Percentiles rank a stretch among this genome's conserved stretches.
These are phyloP conservation scores for Lipophrys pholis DNA, from an alignment of 2,113 vertebrate species.

Conservation along the genomic window DNA sequence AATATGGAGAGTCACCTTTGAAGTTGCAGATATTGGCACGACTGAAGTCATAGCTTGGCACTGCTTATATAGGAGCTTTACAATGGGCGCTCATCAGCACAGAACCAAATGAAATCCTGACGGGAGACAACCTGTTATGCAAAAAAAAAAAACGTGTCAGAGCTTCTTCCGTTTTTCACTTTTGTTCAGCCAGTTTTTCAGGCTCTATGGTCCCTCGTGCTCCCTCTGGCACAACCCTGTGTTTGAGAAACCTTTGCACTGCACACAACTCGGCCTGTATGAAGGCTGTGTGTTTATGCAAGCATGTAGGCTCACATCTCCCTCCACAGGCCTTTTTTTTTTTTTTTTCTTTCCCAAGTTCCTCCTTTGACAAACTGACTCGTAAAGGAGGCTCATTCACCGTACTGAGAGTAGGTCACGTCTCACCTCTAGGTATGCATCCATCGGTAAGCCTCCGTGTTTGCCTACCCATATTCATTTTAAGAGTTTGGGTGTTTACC, in stretches of 20 bases:
- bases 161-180: conserved; percentile 14
- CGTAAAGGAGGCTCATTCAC: conserved; percentile 62
- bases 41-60: too few relatives aligned
- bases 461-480: conserved; percentile 42
- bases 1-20: too few relatives aligned
- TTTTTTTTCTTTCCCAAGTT: too few relatives aligned
- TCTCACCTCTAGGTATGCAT: conserved; percentile 55
- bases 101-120: background rate
- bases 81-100: too few relatives aligned
- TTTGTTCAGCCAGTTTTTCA: conserved; percentile 67
- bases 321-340: conserved; percentile 32
- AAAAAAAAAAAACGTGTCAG: background rate
- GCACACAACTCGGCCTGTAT: conserved; percentile 64
- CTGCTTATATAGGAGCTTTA: too few relatives aligned
- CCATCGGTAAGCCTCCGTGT: conserved; percentile 42
- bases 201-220: conserved; percentile 46
- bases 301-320: conserved; percentile 32
- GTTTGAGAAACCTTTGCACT: conserved; percentile 64
- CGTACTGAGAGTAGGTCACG: conserved; percentile 35
- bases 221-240: conserved; percentile 60
- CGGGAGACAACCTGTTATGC: conserved; percentile 18
- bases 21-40: too few relatives aligned
- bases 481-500: conserved; percentile 20
- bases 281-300: conserved; percentile 58
- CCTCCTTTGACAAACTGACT: conserved; percentile 75